Evolutionary conservation across 2,113 vertebrate genomes (phyloP).

Genomic region (Aptenodytes forsteri): DNA sequence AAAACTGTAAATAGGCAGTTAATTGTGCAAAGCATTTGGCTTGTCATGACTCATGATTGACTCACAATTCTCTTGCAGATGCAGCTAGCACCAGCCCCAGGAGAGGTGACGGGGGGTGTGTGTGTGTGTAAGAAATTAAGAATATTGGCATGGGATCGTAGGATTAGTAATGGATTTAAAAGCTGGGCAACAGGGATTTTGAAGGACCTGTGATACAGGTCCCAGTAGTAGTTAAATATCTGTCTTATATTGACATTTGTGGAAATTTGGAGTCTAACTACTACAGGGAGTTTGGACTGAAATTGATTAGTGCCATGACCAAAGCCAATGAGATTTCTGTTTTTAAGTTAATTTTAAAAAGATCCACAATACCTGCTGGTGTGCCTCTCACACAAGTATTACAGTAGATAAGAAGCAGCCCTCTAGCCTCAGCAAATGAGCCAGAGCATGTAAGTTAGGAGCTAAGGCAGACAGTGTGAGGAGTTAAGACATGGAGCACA

Average conservation of each 20-base stretch:
- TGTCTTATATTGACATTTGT: neutral
- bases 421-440: neutral
- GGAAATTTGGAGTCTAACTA: neutral
- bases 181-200: neutral
- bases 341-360: neutral
- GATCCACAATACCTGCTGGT: neutral
- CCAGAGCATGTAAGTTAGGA: neutral
- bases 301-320: neutral
- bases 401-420: neutral
- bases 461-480: neutral
- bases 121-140: neutral
- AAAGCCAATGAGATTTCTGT: neutral
- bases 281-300: neutral
- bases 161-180: neutral
- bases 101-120: neutral
- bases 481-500: neutral
- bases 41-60: constrained; percentile 6
- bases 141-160: neutral
- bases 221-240: neutral
- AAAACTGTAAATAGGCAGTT: neutral
- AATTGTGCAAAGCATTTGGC: neutral
- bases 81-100: neutral
- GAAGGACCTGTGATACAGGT: neutral
- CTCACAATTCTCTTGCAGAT: neutral
- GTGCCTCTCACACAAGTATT: neutral